Base-by-base conservation (phyloP, 1,140 invertebrate genomes). In the Adelges cooleyi region DNA sequence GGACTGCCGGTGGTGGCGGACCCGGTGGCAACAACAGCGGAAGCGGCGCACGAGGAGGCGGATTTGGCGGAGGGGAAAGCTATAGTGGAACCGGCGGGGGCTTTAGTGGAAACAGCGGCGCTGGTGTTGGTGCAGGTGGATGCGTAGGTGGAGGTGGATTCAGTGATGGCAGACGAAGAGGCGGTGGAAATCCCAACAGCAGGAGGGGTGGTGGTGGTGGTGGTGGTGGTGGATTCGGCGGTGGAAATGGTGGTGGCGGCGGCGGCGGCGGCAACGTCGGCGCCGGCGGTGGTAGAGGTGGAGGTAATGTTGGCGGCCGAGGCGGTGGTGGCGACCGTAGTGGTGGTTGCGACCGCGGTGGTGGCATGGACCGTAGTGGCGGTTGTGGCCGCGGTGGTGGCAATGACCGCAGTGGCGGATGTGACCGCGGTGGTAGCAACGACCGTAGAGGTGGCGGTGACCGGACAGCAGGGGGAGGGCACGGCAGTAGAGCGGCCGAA, bases 61-160 rank as follows among this genome's bases (percentile, higher is more conserved):
- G 20, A 17, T 13, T 20, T 50, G 48, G 48, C 20, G 20, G 48
- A 23, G 20, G 20, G 11, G 48, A 25, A 10, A 22, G 48, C 23
- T 20, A 25, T 18, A 25, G 27, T 52, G 8, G 65, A 23, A 11
- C 17, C 29, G 29, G 25, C 15, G 70, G 77, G 74, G 72, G 77
- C 75, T 66, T 76, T 77, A 48, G 77, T 71, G 65, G 74, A 77
- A 72, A 78, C 76, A 70, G 77, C 76, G 23, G 76, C 77, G 38
- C 76, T 74, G 69, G 78, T 74, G 70, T 77, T 76, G 70, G 77
- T 76, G 68, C 74, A 76, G 71, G 76, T 66, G 74, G 76, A 33
- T 75, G 77, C 65, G 74, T 73, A 68, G 74, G 76, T 27, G 18
- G 54, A 40, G n/a, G 51, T 8, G 22, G 38, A 11, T 5, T 17